Percentiles rank a stretch among this genome's conserved stretches.
Conservation (phyloP, 2,113 vertebrate species). For the Phalacrocorax brasilianus region DNA sequence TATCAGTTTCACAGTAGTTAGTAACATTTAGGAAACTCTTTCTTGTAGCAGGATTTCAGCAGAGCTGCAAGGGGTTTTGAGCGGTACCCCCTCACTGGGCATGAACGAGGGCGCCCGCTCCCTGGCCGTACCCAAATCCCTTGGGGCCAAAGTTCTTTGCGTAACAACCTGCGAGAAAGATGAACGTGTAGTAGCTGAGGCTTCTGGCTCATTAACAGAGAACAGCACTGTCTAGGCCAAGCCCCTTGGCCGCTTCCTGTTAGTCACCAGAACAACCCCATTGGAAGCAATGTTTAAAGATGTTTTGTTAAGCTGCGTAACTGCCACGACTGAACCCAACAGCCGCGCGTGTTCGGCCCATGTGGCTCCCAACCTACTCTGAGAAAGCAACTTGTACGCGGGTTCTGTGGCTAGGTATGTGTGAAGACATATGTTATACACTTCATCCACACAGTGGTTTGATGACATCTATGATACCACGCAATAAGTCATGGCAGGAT, state of each 20-base stretch:
- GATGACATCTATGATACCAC: not conserved
- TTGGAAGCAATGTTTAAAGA: accelerated
- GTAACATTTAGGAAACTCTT: conserved; percentile 14
- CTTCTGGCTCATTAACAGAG: not conserved
- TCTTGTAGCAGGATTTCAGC: conserved; percentile 16
- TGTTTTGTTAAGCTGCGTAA: not conserved
- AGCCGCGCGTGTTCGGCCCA: accelerated
- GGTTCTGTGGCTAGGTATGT: not conserved
- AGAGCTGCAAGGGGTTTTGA: not conserved
- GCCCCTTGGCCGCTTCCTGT: accelerated
- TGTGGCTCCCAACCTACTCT: not conserved
- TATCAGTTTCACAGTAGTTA: conserved; percentile 71
- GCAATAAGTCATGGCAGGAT: not conserved
- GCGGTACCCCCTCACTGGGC: conserved; percentile 69
- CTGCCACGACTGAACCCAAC: not conserved
- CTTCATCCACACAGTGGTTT: too few relatives aligned
- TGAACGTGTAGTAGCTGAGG: accelerated
- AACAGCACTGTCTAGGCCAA: not conserved
- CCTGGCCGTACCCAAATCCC: conserved; percentile 84
- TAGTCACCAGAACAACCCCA: not conserved
- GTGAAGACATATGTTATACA: not conserved
- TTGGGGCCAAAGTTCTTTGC: conserved; percentile 87
- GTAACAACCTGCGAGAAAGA: conserved; percentile 75
- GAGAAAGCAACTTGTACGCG: accelerated
- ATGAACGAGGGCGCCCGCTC: conserved; percentile 83